Conservation (phyloP, 2,113 vertebrate species). For the Dicrurus megarhynchus region DNA sequence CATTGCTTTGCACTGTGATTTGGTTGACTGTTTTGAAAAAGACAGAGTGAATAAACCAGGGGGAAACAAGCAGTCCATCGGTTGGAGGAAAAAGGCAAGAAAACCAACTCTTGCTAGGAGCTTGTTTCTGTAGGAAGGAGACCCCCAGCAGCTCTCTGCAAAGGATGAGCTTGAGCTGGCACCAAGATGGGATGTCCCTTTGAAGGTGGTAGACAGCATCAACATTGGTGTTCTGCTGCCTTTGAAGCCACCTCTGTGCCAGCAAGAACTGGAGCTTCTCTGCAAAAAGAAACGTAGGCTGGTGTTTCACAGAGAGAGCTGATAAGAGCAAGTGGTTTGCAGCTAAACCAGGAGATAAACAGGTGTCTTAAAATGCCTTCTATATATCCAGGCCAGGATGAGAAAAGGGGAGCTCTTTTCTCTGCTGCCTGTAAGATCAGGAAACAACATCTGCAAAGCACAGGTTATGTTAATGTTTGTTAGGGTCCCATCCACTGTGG, state of each 20-base stretch:
- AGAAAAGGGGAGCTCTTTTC: neutral
- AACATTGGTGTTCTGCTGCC: neutral
- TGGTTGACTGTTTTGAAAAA: neutral
- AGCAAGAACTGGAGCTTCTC: neutral
- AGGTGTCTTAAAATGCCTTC: neutral
- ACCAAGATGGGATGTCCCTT: accelerated
- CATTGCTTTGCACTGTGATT: neutral
- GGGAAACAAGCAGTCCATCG: neutral
- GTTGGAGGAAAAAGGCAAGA: neutral
- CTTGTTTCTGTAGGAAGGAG: neutral
- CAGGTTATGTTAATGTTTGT: neutral
- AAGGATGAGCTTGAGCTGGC: neutral
- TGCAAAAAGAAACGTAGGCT: neutral
- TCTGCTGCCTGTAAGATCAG: neutral
- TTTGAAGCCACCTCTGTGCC: neutral
- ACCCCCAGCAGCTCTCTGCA: neutral
- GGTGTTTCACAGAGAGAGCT: neutral
- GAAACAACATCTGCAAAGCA: neutral
- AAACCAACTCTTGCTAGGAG: neutral
- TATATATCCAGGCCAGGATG: neutral
- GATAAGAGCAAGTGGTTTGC: neutral
- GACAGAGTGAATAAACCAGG: neutral
- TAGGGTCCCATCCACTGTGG: neutral
- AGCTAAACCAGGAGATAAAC: neutral
- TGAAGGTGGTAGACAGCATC: neutral